Evolutionary conservation across 2,113 vertebrate species (phyloP).

Genomic region (Anarrhichthys ocellatus): DNA sequence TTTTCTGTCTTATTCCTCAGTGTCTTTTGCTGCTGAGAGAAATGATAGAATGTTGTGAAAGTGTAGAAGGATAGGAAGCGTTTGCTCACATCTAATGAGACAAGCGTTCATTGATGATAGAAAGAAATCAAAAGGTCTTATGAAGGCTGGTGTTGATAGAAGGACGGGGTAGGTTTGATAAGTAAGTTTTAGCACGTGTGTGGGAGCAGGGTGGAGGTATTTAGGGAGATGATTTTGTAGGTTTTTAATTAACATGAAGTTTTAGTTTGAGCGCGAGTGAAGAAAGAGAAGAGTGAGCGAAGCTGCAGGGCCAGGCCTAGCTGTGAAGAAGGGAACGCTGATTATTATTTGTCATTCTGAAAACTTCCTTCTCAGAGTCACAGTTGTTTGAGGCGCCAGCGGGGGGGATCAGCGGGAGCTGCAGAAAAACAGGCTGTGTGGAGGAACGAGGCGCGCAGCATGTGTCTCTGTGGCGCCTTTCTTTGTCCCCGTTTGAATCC

Average conservation of each 20-base stretch:
- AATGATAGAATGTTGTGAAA: constrained; percentile 30
- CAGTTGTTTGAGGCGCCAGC: constrained; percentile 26
- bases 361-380: constrained; percentile 26
- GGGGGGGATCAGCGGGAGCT: constrained; percentile 46
- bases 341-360: constrained; percentile 43
- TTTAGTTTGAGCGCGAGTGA: constrained; percentile 22
- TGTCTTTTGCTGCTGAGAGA: constrained; percentile 20
- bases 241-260: constrained; percentile 56
- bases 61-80: not conserved
- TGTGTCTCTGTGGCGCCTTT: constrained; percentile 30
- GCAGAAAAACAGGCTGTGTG: constrained; percentile 33
- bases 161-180: constrained; percentile 30
- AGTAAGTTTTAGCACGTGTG: constrained; percentile 45
- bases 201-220: constrained; percentile 8
- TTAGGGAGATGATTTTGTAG: constrained; percentile 35
- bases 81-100: constrained; percentile 32
- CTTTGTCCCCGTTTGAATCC: constrained; percentile 42
- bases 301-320: not conserved
- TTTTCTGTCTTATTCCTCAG: not conserved
- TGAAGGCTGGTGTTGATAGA: not conserved
- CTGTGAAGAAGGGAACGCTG: constrained; percentile 3
- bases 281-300: not conserved
- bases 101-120: constrained; percentile 9
- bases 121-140: not conserved
- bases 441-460: constrained; percentile 45